phyloP scores from a whole-genome alignment of 2,113 vertebrate species.

The Calidris pygmaea region DNA sequence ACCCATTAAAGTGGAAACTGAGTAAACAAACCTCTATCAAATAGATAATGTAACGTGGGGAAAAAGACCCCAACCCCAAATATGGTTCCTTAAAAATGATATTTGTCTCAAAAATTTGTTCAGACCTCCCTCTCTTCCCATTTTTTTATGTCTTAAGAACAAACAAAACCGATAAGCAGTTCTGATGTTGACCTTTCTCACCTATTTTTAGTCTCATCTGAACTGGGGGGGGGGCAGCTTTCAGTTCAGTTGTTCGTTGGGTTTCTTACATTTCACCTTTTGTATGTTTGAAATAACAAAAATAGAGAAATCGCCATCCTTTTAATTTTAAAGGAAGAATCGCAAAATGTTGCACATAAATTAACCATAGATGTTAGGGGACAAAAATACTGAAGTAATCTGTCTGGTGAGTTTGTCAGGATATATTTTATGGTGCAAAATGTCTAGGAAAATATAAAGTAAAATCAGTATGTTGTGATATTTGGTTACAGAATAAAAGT shows the following conservation, averaged over 20 bases:
- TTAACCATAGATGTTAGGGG: neutral
- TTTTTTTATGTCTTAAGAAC: neutral
- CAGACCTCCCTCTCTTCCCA: neutral
- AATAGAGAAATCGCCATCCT: neutral
- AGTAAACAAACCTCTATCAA: neutral
- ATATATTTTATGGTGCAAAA: neutral
- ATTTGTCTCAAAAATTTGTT: neutral
- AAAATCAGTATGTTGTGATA: neutral
- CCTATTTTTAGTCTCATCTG: neutral
- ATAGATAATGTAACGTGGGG: neutral
- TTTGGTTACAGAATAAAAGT: neutral
- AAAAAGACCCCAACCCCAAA: rapidly evolving
- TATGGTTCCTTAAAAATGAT: neutral
- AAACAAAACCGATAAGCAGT: neutral
- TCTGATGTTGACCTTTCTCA: neutral
- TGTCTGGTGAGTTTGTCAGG: neutral
- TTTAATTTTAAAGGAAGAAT: neutral
- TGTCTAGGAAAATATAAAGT: neutral
- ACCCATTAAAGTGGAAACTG: neutral
- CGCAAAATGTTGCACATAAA: neutral
- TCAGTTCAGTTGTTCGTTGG: neutral
- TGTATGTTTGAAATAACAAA: neutral
- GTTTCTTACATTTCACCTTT: neutral
- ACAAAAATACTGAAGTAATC: neutral
- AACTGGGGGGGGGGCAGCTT: neutral